A percentile compares a stretch with the other conserved stretches of the same genome.
Conservation (phyloP, 2,797 vertebrate species). For the Meriones psammophilus region DNA sequence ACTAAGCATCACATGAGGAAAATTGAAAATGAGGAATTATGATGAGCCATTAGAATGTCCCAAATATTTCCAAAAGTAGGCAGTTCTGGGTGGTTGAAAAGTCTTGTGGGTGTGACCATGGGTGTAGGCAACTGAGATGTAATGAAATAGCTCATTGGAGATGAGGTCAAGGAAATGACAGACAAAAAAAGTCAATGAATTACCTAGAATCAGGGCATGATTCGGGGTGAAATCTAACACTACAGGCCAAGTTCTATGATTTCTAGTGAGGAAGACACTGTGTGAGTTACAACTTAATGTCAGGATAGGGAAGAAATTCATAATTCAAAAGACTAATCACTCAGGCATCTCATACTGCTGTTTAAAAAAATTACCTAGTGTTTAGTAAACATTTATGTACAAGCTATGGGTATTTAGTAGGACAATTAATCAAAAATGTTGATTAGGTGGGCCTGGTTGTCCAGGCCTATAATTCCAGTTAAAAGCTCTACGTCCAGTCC, state of each 20-base stretch:
- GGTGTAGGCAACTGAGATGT: neutral
- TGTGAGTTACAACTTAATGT: neutral
- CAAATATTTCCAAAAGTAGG: slow-evolving; percentile 58
- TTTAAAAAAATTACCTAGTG: neutral
- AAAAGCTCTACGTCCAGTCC: neutral
- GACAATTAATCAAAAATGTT: slow-evolving; percentile 11
- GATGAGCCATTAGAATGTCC: slow-evolving; percentile 4
- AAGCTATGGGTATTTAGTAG: neutral
- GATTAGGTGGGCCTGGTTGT: neutral
- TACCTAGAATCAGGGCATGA: slow-evolving; percentile 11
- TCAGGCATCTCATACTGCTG: neutral
- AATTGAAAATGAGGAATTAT: neutral
- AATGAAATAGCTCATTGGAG: slow-evolving; percentile 31
- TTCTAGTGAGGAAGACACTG: neutral
- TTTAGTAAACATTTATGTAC: neutral
- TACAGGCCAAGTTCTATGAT: neutral
- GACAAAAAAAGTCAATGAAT: slow-evolving; percentile 41
- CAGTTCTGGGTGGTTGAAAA: neutral
- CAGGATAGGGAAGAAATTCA: neutral
- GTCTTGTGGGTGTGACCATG: slow-evolving; percentile 28
- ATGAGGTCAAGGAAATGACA: slow-evolving; percentile 66
- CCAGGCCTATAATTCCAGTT: neutral
- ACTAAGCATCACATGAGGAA: slow-evolving; percentile 5
- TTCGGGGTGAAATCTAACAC: neutral
- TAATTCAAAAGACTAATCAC: neutral